Evolutionary conservation across 2,888 invertebrate species (phyloP), one percentile per base, ranked within the genome.

Genomic region (Eupithecia pulchellata): DNA sequence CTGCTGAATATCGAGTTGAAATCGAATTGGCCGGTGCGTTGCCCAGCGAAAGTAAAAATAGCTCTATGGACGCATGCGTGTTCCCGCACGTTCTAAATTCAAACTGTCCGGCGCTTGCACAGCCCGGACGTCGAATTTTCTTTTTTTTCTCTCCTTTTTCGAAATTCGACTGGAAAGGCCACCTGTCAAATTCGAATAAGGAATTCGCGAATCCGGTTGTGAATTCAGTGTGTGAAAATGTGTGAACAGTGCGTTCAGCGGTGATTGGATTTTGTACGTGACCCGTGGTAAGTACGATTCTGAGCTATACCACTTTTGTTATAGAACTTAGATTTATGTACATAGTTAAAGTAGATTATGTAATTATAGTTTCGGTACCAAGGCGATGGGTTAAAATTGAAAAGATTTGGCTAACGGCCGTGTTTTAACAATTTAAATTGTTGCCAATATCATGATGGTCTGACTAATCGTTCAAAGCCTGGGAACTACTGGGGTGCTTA

Each of bases 101-200:
- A 87, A 85, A 84, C 78, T 79, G 88, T 86, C 89, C 90, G 89
- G 89, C 89, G 90, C 87, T 80, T 84, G 86, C 76, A 86, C 86
- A 80, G 87, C 86, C 89, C 90, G 91, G 91, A 88, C 89, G 83
- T 80, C 79, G 82, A 84, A 82, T 84, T 84, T 82, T 79, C 75
- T 80, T 69, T 71, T 58, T 76, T 71, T 79, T 55, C 25, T 20
- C 20, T 61, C 72, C 75, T 65, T 77, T 76, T 81, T 79, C 81
- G 87, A 89, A 82, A 83, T 81, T 60, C 91, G 90, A 92, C 91
- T 91, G 91, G 93, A 90, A 90, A 91, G 93, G 93, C 89, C 90
- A 87, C 84, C 80, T 78, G 75, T 75, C 72, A 75, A 72, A 60
- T 72, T 75, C 55, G 66, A 74, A 78, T 76, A 75, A 74, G 71